Base-by-base conservation (phyloP, 2,888 invertebrate species). In the Drosophila flavopinicola region DNA sequence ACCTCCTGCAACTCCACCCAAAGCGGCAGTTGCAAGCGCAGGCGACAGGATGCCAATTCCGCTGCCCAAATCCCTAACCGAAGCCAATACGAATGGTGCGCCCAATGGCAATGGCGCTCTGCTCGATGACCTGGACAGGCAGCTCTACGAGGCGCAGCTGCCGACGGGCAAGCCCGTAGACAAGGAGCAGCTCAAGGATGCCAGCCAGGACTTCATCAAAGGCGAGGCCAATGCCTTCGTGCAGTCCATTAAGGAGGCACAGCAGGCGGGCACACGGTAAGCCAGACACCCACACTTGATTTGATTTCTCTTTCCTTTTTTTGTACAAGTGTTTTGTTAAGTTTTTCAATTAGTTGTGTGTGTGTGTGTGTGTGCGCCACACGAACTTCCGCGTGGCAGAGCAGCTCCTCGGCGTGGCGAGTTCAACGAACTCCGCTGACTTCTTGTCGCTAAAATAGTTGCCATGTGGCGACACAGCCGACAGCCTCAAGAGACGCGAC, bases 191-290 rank as follows among this genome's bases (percentile, higher is more conserved):
- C 42, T 89, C 3, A 90, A 90, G 79, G 87, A 88, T 72, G 90
- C 90, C 53, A 91, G 89, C 44, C 78, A 74, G 35, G 89, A 89
- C 24, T 91, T 91, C 49, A 83, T 91, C 30, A 85, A 80, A 45
- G 85, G 85, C 51, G 91, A 91, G 47, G 67, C 82, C 17, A 75
- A 79, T 27, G 75, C 85, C 65, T 84, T 87, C 29, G 80, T 78
- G 39, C 69, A 88, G 59, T 82, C 88, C 10, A 85, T 82, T 38
- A 86, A 85, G 71, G 75, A 85, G 45, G 80, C 80, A 0, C 84
- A 85, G 48, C 75, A 74, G 61, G 72, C 72, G 38, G 83, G 80
- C 49, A 60, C 57, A 30, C 85, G 82, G 87, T 80, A 74, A 85
- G 84, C 37, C 20, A 20, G 20, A 10, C 29, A 11, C 29, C 29